Percentiles rank a stretch among this genome's conserved stretches.
Conservation (phyloP, 2,888 invertebrate genomes). For the Bellardia bayeri region DNA sequence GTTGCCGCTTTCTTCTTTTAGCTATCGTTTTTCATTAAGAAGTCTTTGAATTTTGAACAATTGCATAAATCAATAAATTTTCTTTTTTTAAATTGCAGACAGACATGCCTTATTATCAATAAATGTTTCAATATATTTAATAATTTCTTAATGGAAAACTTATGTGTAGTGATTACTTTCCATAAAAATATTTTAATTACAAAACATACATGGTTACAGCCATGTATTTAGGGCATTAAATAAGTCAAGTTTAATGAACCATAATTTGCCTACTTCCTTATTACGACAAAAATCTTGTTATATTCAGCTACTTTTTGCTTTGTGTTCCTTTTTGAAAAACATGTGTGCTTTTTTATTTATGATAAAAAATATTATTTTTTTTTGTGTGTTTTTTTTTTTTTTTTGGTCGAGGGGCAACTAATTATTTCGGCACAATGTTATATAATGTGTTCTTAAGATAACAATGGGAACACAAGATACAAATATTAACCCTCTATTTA, state of each 20-base stretch:
- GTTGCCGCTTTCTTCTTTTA: too few relatives aligned
- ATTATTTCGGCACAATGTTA: slow-evolving; percentile 81
- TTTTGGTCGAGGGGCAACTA: slow-evolving; percentile 79
- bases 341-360: slow-evolving; percentile 79
- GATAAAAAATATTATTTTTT: slow-evolving; percentile 71
- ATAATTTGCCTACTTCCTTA: slow-evolving; percentile 20
- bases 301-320: slow-evolving; percentile 18
- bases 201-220: neutral
- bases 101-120: too few relatives aligned
- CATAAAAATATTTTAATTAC: neutral
- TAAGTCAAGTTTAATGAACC: slow-evolving; percentile 38
- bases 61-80: too few relatives aligned
- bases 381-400: slow-evolving; percentile 80
- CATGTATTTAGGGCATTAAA: slow-evolving; percentile 21
- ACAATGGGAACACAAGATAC: slow-evolving; percentile 54
- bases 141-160: too few relatives aligned
- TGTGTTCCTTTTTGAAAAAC: slow-evolving; percentile 72
- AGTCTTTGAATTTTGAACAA: too few relatives aligned
- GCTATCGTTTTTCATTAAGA: too few relatives aligned
- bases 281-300: slow-evolving; percentile 55
- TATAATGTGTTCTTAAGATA: slow-evolving; percentile 51
- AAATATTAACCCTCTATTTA: slow-evolving; percentile 50
- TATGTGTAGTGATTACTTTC: neutral
- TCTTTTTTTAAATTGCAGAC: too few relatives aligned
- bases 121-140: neutral